Conservation (phyloP, 1,140 invertebrate genomes). For the Aphaenogaster rudis region DNA sequence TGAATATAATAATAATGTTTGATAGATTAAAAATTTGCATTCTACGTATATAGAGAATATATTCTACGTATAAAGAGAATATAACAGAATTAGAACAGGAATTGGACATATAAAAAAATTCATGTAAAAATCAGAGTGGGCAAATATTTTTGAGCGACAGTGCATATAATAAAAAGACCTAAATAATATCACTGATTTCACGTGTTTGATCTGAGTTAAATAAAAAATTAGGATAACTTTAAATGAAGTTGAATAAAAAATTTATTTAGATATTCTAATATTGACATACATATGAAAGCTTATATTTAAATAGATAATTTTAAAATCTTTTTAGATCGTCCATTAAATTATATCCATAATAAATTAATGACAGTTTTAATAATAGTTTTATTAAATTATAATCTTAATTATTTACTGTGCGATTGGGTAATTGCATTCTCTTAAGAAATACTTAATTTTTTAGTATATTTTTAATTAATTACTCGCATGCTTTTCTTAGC, state of each 20-base stretch:
- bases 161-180: neutral
- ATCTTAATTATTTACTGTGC: neutral
- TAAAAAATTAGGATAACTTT: neutral
- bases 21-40: no score
- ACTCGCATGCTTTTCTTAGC: neutral
- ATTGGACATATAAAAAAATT: no score
- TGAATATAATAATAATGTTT: no score
- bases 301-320: neutral
- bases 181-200: neutral
- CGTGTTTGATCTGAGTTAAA: neutral
- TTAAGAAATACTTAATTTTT: neutral
- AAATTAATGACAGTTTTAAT: neutral
- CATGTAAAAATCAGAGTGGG: no score
- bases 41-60: no score
- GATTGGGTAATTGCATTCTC: neutral
- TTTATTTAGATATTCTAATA: neutral
- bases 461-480: constrained; percentile 16
- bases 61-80: no score
- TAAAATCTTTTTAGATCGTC: neutral
- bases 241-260: neutral
- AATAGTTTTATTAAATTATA: neutral
- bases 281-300: neutral
- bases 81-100: no score
- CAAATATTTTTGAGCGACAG: no score
- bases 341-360: neutral